Evolutionary conservation across 2,113 vertebrate genomes (phyloP), one percentile per base, ranked within the genome.

Genomic region (Zosterops lateralis): DNA sequence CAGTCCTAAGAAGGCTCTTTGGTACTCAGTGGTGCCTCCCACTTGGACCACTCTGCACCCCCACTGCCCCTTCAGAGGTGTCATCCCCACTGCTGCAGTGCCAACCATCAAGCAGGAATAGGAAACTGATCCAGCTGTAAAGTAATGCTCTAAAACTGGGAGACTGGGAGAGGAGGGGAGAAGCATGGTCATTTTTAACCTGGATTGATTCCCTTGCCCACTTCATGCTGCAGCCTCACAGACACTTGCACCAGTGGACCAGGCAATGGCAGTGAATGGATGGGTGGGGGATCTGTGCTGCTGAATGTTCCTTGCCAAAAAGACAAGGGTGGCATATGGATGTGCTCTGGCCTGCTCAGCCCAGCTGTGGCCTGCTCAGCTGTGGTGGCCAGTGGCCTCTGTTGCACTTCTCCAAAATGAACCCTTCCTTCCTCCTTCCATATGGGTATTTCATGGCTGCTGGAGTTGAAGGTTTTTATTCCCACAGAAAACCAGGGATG

Each of bases 61-160:
- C n/a, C 70, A 6, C 17, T 17, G 6, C 7, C 12, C 42, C 45
- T 77, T 66, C 68, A 86, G 36, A 58, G 3, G 1, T 34, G 36
- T 13, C 42, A 32, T 17, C 0, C 0, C 29, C 28, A 16, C 56
- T 20, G 17, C 77, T 67, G 81, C 0, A 0, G 38, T 32, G 67
- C n/a, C 74, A 51, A 0, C 17, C 5, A 0, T 14, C 0, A 0
- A 54, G 72, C 44, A 22, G 71, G 34, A 60, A 58, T 10, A 45
- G 32, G 53, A 84, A 78, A 53, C n/a, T 0, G 1, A 61, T 17
- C 17, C 51, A 21, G 28, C 32, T 50, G 71, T 84, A 48, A 78
- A 22, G 25, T 15, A 78, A 56, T 12, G 13, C 40, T 74, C 56
- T 34, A 51, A 75, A 78, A 50, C 0, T 32, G 42, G 28, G 38